These are phyloP conservation scores for Pandion haliaetus DNA, from an alignment of 2,113 vertebrate genomes.

Conservation along the genomic window DNA sequence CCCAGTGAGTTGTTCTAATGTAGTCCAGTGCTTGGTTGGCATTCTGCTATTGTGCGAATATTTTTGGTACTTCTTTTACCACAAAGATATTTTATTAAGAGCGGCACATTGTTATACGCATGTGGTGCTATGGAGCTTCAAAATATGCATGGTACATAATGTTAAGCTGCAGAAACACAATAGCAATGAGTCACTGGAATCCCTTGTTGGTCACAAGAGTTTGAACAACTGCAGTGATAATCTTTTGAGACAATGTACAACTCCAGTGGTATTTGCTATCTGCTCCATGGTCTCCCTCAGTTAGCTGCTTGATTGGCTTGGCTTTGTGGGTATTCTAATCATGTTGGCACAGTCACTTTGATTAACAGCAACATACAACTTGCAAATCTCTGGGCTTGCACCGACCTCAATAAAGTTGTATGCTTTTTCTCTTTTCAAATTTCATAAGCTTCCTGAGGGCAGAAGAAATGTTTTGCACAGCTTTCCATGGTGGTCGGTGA, in stretches of 20 bases:
- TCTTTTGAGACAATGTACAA: slow-evolving; percentile 66
- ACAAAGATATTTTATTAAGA: slow-evolving; percentile 45
- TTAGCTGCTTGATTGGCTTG: slow-evolving; percentile 52
- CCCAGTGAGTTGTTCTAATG: slow-evolving; percentile 16
- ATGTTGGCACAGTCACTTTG: slow-evolving; percentile 69
- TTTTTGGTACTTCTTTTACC: slow-evolving; percentile 22
- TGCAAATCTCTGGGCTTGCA: slow-evolving; percentile 28
- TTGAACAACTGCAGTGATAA: slow-evolving; percentile 55
- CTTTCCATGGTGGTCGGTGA: background rate
- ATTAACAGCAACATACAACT: slow-evolving; percentile 51
- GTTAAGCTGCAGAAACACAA: slow-evolving; percentile 54
- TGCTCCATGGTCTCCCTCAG: slow-evolving; percentile 39
- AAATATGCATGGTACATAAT: slow-evolving; percentile 41
- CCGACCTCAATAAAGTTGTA: slow-evolving; percentile 64
- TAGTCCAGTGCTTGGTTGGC: slow-evolving; percentile 26
- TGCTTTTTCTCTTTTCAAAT: background rate
- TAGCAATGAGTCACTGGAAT: slow-evolving; percentile 46
- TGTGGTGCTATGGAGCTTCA: slow-evolving; percentile 27
- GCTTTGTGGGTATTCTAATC: slow-evolving; percentile 59
- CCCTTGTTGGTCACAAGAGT: slow-evolving; percentile 24
- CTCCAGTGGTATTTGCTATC: slow-evolving; percentile 55
- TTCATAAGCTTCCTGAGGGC: slow-evolving; percentile 4
- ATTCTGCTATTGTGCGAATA: slow-evolving; percentile 40
- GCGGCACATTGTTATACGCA: slow-evolving; percentile 53
- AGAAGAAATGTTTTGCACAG: background rate